These are phyloP conservation scores for Myocastor coypus DNA, from an alignment of 2,113 vertebrate genomes.

Conservation along the genomic window DNA sequence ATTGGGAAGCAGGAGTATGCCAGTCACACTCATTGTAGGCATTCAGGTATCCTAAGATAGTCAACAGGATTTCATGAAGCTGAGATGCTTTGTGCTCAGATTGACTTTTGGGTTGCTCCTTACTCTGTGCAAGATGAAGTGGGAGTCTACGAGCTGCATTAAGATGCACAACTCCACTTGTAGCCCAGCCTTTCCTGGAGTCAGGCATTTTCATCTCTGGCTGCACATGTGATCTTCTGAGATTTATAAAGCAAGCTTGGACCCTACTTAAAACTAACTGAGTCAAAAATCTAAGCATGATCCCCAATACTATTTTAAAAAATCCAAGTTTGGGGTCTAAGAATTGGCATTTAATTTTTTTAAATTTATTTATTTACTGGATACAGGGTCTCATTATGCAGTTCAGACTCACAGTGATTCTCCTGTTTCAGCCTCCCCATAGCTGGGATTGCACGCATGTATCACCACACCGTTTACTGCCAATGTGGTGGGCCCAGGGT, in stretches of 20 bases:
- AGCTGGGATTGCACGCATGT: too few relatives aligned
- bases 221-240: background rate
- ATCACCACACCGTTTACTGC: too few relatives aligned
- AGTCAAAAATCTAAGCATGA: slow-evolving; percentile 16
- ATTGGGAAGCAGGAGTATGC: background rate
- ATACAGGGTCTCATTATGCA: too few relatives aligned
- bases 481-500: too few relatives aligned
- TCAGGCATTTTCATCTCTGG: background rate
- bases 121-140: background rate
- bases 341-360: background rate
- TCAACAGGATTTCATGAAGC: background rate
- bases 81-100: background rate
- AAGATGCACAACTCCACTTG: background rate
- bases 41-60: background rate
- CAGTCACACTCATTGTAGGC: background rate
- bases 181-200: background rate
- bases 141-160: background rate
- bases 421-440: too few relatives aligned
- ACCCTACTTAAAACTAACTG: background rate
- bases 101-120: background rate
- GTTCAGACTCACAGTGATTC: too few relatives aligned
- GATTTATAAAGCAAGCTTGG: background rate
- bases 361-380: too few relatives aligned
- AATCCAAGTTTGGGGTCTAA: background rate
- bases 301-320: background rate